Conservation (phyloP, 1,140 invertebrate species). For the Lordiphosa mommai region DNA sequence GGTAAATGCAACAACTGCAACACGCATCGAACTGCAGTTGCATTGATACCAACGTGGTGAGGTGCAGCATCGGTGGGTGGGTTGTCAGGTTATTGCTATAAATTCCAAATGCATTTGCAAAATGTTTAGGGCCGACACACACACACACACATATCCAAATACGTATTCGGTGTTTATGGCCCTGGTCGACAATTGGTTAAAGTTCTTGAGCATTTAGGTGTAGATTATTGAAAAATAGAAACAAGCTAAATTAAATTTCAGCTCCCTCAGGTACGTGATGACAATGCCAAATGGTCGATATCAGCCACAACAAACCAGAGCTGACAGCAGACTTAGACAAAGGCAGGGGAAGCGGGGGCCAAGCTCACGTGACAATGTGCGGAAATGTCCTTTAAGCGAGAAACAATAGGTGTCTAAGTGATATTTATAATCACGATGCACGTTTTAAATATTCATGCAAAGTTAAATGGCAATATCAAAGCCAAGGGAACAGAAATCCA, state of each 20-base stretch:
- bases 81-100: constrained; percentile 15
- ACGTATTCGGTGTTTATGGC: not conserved
- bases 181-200: constrained; percentile 44
- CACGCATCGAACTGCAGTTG: constrained; percentile 17
- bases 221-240: constrained; percentile 54
- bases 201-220: constrained; percentile 42
- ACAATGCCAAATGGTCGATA: constrained; percentile 20
- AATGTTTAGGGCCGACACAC: not conserved
- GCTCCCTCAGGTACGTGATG: constrained; percentile 41
- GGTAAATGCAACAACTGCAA: constrained; percentile 17
- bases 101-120: constrained; percentile 39
- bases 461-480: constrained; percentile 1
- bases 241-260: constrained; percentile 58
- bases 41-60: constrained; percentile 33
- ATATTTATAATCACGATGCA: constrained; percentile 4
- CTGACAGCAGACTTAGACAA: not conserved
- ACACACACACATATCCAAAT: not conserved
- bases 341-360: not conserved
- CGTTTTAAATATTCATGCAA: not conserved
- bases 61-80: not conserved
- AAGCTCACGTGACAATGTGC: constrained; percentile 39
- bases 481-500: not conserved
- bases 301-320: constrained; percentile 9
- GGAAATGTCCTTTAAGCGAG: constrained; percentile 34
- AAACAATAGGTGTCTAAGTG: not conserved